These are phyloP conservation scores for Limnephilus marmoratus DNA, from an alignment of 2,888 invertebrate species.

Conservation along the genomic window DNA sequence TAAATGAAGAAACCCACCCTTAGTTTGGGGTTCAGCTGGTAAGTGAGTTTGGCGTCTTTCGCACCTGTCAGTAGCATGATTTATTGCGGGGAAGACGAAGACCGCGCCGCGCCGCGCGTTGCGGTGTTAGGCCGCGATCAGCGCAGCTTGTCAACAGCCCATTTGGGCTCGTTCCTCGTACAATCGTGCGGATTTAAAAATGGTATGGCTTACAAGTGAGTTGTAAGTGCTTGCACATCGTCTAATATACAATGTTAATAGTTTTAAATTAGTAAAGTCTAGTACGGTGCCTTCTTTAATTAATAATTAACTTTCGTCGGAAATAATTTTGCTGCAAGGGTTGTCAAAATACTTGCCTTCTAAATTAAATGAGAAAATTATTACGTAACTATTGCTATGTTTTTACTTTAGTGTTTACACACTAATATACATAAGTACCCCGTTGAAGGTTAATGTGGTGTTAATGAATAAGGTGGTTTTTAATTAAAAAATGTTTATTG, in stretches of 20 bases:
- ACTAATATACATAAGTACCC: too few species aligned
- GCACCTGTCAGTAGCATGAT: conserved; percentile 64
- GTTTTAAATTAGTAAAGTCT: not conserved
- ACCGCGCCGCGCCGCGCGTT: not conserved
- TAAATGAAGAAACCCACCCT: too few species aligned
- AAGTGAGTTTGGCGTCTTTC: conserved; percentile 32
- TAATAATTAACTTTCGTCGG: not conserved
- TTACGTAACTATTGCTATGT: too few species aligned
- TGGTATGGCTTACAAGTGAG: not conserved
- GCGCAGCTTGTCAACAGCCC: conserved; percentile 59
- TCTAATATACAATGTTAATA: not conserved
- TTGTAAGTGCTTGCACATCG: not conserved
- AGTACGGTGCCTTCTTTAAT: not conserved
- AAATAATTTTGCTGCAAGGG: too few species aligned
- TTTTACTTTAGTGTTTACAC: too few species aligned
- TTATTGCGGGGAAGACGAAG: conserved; percentile 48
- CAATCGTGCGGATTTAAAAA: conserved; percentile 22
- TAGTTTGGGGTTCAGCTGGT: not conserved
- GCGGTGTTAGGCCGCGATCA: conserved; percentile 56
- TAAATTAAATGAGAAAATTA: too few species aligned
- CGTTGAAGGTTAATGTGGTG: too few species aligned
- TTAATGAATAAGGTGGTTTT: too few species aligned
- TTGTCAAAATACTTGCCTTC: too few species aligned
- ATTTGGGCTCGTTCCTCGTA: conserved; percentile 43
- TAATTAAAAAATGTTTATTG: too few species aligned